Base-by-base conservation (phyloP, 2,888 invertebrate species). In the Rosalia funebris region DNA sequence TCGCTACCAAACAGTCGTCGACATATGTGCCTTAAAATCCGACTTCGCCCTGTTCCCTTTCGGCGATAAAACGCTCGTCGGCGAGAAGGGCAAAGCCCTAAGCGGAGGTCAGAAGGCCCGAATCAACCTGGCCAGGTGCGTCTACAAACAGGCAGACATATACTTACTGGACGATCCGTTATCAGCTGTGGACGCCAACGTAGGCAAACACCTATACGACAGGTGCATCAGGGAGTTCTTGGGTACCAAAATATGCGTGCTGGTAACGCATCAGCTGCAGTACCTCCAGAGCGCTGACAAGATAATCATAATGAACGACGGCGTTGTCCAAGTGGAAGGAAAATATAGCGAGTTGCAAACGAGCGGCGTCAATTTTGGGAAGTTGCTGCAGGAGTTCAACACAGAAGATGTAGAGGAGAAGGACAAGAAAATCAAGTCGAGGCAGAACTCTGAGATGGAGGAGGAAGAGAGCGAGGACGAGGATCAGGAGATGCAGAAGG, bases 51-150 rank as follows among this genome's bases (percentile, higher is more conserved):
- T 89, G 68, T 86, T 95, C 68, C 89, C 91, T 0, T 85, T 88
- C 68, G 91, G 91, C 2, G 95, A 95, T 77, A 82, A 85, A 70
- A 92, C 92, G 0, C 77, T 91, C 55, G 91, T 95, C 0, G 94
- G 94, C 1, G 94, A 95, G 58, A 86, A 90, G 48, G 95, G 95
- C 9, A 87, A 90, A 1, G 87, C 90, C 1, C 80, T 95, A 10
- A 92, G 92, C 39, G 94, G 94, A 2, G 93, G 93, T n/a, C 94
- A 95, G 81, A 88, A 88, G 77, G 93, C 93, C 0, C 84, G 95
- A 65, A 87, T 95, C 20, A 92, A 91, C 78, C 82, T 95, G 47
- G 92, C 91, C 0, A 84, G 93, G 71, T 88, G 90, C 5, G 83
- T 93, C 47, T 93, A 93, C 74, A 87, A 87, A 70, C 85, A 89